Evolutionary conservation across 2,113 vertebrate genomes (phyloP).

Genomic region (Crotophaga sulcirostris): DNA sequence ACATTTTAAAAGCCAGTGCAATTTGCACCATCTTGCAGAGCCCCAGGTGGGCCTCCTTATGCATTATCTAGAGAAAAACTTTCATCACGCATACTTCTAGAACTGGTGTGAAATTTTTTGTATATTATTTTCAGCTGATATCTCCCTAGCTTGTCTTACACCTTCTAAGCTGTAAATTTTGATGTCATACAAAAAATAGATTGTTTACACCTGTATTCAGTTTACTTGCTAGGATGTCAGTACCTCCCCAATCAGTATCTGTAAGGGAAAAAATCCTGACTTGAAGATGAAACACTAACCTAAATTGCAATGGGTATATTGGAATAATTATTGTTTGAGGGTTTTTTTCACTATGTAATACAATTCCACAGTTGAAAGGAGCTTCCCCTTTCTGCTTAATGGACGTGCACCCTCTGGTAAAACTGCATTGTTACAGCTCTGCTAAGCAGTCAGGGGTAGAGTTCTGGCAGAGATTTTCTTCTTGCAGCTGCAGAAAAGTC

Average conservation of each 20-base stretch:
- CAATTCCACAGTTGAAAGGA: neutral
- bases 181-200: neutral
- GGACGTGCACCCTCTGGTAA: neutral
- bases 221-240: neutral
- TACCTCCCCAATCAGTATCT: neutral
- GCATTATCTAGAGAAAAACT: neutral
- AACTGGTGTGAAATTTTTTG: neutral
- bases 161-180: conserved; percentile 5
- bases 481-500: neutral
- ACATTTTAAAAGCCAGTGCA: conserved; percentile 28
- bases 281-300: neutral
- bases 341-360: neutral
- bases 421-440: neutral
- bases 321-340: neutral
- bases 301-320: neutral
- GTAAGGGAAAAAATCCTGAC: neutral
- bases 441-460: neutral
- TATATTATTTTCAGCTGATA: neutral
- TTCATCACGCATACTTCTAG: neutral
- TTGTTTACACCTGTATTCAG: neutral
- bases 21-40: neutral
- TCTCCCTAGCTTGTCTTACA: neutral
- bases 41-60: neutral
- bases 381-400: neutral
- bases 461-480: neutral